phyloP scores from a whole-genome alignment of 2,113 vertebrate genomes.

The Rissa tridactyla region DNA sequence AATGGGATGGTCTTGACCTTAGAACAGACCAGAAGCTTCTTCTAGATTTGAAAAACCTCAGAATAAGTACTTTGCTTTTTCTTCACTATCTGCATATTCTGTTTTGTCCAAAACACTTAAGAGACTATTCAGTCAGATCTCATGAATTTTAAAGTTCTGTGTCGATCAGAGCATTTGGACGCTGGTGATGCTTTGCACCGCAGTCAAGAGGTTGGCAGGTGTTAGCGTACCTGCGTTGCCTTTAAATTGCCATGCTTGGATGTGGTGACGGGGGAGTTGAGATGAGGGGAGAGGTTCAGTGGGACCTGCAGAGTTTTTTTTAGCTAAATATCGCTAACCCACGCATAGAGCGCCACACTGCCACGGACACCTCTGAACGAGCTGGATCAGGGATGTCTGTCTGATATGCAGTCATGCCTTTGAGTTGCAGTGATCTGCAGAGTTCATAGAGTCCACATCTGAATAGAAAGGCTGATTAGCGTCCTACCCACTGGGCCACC shows the following conservation, averaged over 20 bases:
- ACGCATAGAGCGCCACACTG: not conserved
- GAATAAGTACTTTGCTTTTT: not conserved
- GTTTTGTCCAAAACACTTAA: not conserved
- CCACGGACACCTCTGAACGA: not conserved
- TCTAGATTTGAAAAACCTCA: not conserved
- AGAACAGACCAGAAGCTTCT: not conserved
- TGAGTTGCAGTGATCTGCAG: conserved; percentile 16
- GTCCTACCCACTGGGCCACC: not conserved
- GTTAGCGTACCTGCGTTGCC: not conserved
- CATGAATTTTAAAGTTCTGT: not conserved
- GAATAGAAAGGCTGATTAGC: not conserved
- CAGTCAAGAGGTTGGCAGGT: not conserved
- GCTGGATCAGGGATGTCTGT: conserved; percentile 12
- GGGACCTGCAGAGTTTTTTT: not conserved
- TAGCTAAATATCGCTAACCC: not conserved
- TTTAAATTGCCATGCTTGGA: not conserved
- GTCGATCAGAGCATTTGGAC: not conserved
- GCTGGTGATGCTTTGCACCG: not conserved
- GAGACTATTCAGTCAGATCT: not conserved
- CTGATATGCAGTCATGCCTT: not conserved
- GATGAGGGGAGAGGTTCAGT: not conserved
- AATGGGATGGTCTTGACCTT: not conserved
- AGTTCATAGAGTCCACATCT: not conserved
- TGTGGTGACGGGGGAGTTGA: not conserved
- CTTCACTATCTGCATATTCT: not conserved